Base-by-base conservation (phyloP, 2,888 invertebrate genomes). In the Lepidochrysops patricia region DNA sequence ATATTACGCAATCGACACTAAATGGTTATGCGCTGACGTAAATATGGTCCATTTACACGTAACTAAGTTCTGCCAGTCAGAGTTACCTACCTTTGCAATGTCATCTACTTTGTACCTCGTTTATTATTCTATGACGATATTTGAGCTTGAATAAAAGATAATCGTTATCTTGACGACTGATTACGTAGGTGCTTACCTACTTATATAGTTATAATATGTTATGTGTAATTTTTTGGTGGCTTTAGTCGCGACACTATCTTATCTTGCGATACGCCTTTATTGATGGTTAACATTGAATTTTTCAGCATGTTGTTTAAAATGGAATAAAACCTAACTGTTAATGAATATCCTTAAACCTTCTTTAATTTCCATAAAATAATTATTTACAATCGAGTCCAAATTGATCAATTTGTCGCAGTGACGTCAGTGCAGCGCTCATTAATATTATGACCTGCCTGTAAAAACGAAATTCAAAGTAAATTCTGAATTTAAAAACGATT, bases 201-300 rank as follows among this genome's bases (percentile, higher is more conserved):
- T n/a, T n/a, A n/a, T n/a, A n/a, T n/a, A n/a, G n/a, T n/a, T n/a
- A n/a, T n/a, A n/a, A n/a, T n/a, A 29, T 52, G 13, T 29, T 27
- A 43, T 43, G 19, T 43, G 43, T 32, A 12, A 54, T 19, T 54
- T 54, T 54, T 29, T 54, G 54, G 27, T 52, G 29, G 15, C 29
- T 27, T 9, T 5, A 43, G 13, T 15, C 29, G 6, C 34, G 43
- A 56, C 43, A 29, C 23, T 43, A 56, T 56, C 43, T 56, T 56
- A 60, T 60, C 60, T 56, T 29, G 15, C 19, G 19, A 43, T 32
- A 43, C 29, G 43, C 60, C 37, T 60, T 50, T 34, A 37, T 54
- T 54, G 37, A 60, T 12, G 13, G 27, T n/a, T 34, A 35, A 52
- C 27, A 6, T 49, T 23, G 35, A 59, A 52, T 64, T 66, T n/a